Base-by-base conservation (phyloP, 1,140 invertebrate genomes). In the Tetramorium alpestre region DNA sequence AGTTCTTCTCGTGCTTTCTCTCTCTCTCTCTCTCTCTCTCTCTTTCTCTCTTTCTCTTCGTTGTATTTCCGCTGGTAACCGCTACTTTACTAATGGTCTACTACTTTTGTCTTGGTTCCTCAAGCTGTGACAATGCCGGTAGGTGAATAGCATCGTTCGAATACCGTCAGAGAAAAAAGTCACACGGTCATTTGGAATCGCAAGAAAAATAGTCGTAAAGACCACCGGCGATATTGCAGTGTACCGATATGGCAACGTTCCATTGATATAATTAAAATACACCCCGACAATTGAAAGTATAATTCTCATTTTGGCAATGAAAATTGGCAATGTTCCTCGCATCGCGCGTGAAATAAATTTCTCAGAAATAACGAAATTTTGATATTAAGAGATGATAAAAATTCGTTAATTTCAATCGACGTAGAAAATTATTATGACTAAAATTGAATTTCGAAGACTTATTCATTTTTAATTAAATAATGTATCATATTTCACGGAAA, bases 21-120 rank as follows among this genome's bases (percentile, higher is more conserved):
- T 70, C n/a, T 49, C 67, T 69, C 67, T 51, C 25, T 54, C 16
- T 18, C 5, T 62, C 22, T 47, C 75, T 62, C 47, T 70, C n/a
- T 49, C 67, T n/a, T n/a, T 69, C 65, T 51, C 25, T 54, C 5
- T n/a, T 2, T 22, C n/a, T 47, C 22, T 41, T 22, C 22, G 16
- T 1, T 1, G 10, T 54, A n/a, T 56, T 25, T 16, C 49, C 22
- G 22, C 6, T 70, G 18, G 25, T 38, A 58, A 64, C 13, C 7
- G 49, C 65, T n/a, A 44, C 49, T 81, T 70, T 22, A 70, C 78
- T 81, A 70, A 81, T 70, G 47, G 64, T 28, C 64, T n/a, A n/a
- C 64, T 70, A 70, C 54, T n/a, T 56, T 70, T 56, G 38, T 81
- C 49, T 56, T n/a, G 70, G 54, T 69, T 56, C 38, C 47, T 80